Evolutionary conservation across 2,797 vertebrate genomes (phyloP), one percentile per base, ranked within the genome.

Genomic region (Melopsittacus undulatus): DNA sequence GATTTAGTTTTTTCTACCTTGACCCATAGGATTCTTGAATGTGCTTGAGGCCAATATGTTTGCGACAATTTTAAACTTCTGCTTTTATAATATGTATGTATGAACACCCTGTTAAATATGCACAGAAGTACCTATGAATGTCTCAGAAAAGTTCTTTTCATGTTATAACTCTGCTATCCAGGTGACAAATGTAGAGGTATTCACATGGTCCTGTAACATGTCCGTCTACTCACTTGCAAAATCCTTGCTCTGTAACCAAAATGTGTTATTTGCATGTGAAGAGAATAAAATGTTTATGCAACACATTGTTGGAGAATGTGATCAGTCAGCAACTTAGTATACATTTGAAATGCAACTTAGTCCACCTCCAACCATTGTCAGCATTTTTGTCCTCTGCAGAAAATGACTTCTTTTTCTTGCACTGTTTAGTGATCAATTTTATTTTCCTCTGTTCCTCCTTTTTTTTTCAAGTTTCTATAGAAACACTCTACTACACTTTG

Each of bases 41-140:
- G 22, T 34, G 21, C 56, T 57, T 38, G 48, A 70, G 49, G 51
- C 22, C 13, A 26, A 2, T 43, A 23, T 56, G 36, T 49, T 61
- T 43, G n/a, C 3, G 0, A 57, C 0, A 1, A 23, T 61, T 63
- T 48, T 72, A 48, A 32, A 12, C 17, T 22, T 38, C 40, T 40
- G 26, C 52, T 54, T 45, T 49, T 72, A 38, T 19, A 48, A 26
- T 36, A 29, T 2, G 5, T 29, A 38, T 34, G 29, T 48, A n/a
- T 27, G 29, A 46, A 46, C 49, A 59, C 18, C 12, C 38, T 64
- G 20, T 57, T 67, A 29, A 9, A 29, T 32, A 51, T 38, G 26
- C 30, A 45, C 22, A n/a, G 16, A 76, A 67, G 24, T 62, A 34
- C 8, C 2, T 30, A 56, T 21, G 13, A 74, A 43, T 23, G 13